Evolutionary conservation across 2,797 vertebrate species (phyloP), one percentile per base, ranked within the genome.

Genomic region (Octomys mimax): DNA sequence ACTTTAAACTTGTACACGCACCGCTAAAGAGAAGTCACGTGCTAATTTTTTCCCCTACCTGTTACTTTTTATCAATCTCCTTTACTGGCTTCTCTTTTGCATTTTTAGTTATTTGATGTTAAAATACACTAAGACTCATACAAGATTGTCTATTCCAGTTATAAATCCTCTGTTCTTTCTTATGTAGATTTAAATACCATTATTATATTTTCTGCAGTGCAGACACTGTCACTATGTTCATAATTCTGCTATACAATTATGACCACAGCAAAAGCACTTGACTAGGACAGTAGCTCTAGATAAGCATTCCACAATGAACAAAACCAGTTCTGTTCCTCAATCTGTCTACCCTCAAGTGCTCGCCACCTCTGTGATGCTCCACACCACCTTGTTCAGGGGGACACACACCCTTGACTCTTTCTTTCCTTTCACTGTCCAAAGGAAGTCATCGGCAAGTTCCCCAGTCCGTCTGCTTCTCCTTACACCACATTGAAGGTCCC

Each of bases 291-390:
- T 57, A 70, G 54, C 26, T 82, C 42, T 79, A 80, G 84, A 83
- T 96, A 7, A 75, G 2, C 68, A 83, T 46, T 83, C 7, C 4
- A 19, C 54, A 66, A 87, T 4, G 22, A 78, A 24, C 7, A 94
- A 59, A 64, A 28, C 5, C 5, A 46, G 46, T 54, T 81, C 2
- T 5, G 28, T 1, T 64, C n/a, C 39, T 7, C 54, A 54, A 78
- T 42, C 0, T 10, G 4, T 46, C 46, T 54, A 54, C 42, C 2
- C 9, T 2, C 19, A 26, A 42, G 0, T 3, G 1, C 54, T 75
- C 31, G 59, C 2, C 16, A 64, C 73, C 18, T 78, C 78, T 75
- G 12, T 26, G 36, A 49, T 39, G 16, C 1, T 14, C 22, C 19
- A 54, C 18, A 86, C 6, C 6, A 2, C 0, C 52, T 9, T 42